Conservation (phyloP, 1,140 invertebrate genomes). For the Rhopalosiphum maidis region DNA sequence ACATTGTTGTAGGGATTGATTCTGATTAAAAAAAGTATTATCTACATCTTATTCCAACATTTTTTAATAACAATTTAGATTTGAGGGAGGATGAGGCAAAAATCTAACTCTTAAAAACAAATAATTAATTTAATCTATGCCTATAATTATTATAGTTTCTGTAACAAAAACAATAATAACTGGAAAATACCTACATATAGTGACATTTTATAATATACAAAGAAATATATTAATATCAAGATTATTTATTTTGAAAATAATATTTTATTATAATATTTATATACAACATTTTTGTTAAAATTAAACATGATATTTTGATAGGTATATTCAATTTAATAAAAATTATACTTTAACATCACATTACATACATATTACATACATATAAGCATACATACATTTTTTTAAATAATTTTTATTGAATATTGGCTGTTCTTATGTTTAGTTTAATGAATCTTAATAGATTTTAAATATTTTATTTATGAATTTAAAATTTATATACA, state of each 20-base stretch:
- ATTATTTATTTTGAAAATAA: background rate
- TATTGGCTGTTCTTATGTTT: background rate
- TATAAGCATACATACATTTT: background rate
- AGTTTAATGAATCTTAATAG: background rate
- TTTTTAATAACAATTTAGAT: background rate
- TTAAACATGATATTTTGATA: background rate
- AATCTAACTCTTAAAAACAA: background rate
- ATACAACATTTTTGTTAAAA: background rate
- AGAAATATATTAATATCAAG: background rate
- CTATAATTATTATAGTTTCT: background rate
- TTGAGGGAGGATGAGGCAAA: background rate
- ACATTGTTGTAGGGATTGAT: background rate
- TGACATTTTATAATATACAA: background rate
- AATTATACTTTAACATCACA: background rate
- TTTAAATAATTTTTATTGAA: background rate
- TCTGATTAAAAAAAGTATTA: background rate
- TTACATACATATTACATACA: slow-evolving; percentile 39
- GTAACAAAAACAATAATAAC: background rate
- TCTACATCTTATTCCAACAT: background rate
- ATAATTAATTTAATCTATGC: background rate
- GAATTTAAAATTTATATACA: background rate
- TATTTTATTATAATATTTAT: background rate
- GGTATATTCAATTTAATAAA: background rate
- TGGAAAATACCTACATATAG: background rate
- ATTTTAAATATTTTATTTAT: background rate